These are phyloP conservation scores for Rafetus swinhoei DNA, from an alignment of 2,113 vertebrate genomes.

Conservation along the genomic window DNA sequence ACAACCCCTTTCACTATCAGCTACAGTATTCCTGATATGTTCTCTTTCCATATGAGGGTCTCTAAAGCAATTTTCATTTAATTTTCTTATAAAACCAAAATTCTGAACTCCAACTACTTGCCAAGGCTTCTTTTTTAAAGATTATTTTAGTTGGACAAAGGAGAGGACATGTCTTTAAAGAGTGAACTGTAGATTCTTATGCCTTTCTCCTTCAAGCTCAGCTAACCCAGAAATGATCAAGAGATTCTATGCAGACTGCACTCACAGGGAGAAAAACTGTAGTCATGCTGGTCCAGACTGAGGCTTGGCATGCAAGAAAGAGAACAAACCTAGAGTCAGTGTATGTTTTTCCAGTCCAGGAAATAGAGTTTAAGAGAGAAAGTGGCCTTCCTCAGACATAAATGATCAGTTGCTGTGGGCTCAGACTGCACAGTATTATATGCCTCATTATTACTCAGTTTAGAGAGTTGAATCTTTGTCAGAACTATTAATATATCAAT, in stretches of 20 bases:
- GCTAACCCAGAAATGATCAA: neutral
- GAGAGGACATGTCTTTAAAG: neutral
- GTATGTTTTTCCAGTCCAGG: neutral
- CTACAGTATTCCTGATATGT: neutral
- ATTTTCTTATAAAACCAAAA: neutral
- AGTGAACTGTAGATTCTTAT: neutral
- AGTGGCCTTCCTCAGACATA: neutral
- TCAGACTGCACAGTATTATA: neutral
- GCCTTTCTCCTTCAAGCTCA: neutral
- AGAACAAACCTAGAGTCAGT: neutral
- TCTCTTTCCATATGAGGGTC: neutral
- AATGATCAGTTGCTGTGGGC: neutral
- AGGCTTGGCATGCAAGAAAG: neutral
- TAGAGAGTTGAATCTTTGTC: neutral
- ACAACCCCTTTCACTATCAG: accelerated
- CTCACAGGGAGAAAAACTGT: neutral
- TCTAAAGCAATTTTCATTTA: neutral
- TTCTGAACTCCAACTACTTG: neutral
- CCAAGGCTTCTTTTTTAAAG: neutral
- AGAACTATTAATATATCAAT: neutral
- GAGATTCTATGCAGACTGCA: neutral
- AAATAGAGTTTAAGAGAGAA: neutral
- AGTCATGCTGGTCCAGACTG: neutral
- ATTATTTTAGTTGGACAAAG: neutral
- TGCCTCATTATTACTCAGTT: neutral